Percentiles rank a stretch among this genome's conserved stretches.
Conservation (phyloP, 1,140 invertebrate genomes). For the Plutomurus gul region DNA sequence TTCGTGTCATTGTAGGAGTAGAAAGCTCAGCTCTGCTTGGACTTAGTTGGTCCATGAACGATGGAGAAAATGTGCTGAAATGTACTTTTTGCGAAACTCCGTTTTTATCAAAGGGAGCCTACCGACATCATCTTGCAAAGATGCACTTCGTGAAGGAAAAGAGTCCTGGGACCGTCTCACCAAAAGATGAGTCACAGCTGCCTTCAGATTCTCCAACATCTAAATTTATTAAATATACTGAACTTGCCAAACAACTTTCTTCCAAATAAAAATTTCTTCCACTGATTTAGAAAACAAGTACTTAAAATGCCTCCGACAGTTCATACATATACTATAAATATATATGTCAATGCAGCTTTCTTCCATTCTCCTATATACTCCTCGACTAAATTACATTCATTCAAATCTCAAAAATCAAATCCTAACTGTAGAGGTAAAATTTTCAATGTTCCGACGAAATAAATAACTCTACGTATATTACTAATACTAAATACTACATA, state of each 20-base stretch:
- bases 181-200: constrained; percentile 57
- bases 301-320: constrained; percentile 9
- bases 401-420: background rate
- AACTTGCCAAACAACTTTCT: constrained; percentile 92
- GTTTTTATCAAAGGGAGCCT: constrained; percentile 94
- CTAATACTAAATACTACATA: background rate
- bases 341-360: constrained; percentile 17
- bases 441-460: background rate
- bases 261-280: constrained; percentile 73
- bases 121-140: constrained; percentile 92
- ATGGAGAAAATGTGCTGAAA: constrained; percentile 83
- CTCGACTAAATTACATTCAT: background rate
- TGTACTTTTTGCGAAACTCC: constrained; percentile 95
- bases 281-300: constrained; percentile 31
- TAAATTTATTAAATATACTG: constrained; percentile 95
- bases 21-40: constrained; percentile 45
- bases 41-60: constrained; percentile 48
- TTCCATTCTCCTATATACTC: constrained; percentile 17
- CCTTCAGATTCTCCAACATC: constrained; percentile 89
- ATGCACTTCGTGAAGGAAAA: constrained; percentile 94
- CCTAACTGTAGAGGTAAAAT: background rate
- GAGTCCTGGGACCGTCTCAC: constrained; percentile 60
- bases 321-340: too few relatives aligned
- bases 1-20: constrained; percentile 37
- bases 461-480: too few relatives aligned